Percentiles rank a stretch among this genome's conserved stretches.
Evolutionary conservation across 1,140 invertebrate species (phyloP).

Genomic region (Lasioglossum baleicum): DNA sequence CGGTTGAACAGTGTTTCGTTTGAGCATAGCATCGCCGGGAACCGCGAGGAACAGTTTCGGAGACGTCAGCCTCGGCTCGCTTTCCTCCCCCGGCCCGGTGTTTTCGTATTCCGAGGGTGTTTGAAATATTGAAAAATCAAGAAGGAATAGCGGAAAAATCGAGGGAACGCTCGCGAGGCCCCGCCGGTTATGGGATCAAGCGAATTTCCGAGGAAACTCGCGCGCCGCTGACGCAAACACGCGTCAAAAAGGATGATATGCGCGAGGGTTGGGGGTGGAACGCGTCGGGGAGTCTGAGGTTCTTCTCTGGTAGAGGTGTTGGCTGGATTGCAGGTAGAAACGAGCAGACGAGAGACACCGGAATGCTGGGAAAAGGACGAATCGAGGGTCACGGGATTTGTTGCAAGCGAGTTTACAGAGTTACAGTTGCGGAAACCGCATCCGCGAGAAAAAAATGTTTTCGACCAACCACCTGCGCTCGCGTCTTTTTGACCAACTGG

Average conservation of each 20-base stretch:
- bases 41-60: too few species aligned
- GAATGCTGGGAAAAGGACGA: too few species aligned
- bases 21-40: too few species aligned
- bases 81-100: neutral
- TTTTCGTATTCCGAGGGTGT: slow-evolving; percentile 36
- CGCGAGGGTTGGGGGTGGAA: neutral
- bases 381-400: too few species aligned
- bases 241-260: slow-evolving; percentile 48
- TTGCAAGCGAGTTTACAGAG: neutral
- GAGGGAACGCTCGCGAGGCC: slow-evolving; percentile 17
- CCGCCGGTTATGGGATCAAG: slow-evolving; percentile 23
- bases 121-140: slow-evolving; percentile 45
- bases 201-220: slow-evolving; percentile 41
- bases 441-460: slow-evolving; percentile 22
- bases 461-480: neutral
- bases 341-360: too few species aligned
- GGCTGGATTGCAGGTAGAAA: neutral
- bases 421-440: neutral
- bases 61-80: neutral
- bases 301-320: neutral
- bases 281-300: slow-evolving; percentile 46
- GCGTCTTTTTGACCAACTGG: too few species aligned
- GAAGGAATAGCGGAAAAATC: slow-evolving; percentile 27
- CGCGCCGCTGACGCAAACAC: slow-evolving; percentile 52
- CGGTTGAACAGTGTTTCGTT: too few species aligned